Conservation (phyloP, 2,888 invertebrate species). For the Cerceris rybyensis region DNA sequence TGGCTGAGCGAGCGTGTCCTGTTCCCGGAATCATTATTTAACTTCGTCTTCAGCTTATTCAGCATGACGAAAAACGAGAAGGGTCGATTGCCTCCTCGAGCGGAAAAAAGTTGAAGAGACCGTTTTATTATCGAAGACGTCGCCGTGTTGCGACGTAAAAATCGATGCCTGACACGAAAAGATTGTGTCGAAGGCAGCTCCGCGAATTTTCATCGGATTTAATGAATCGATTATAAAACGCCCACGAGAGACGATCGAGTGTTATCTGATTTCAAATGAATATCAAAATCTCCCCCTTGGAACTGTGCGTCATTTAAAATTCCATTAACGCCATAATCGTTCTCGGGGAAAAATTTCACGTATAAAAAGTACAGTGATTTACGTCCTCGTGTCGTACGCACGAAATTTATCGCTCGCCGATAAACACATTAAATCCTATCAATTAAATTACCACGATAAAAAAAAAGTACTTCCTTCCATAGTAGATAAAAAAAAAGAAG, state of each 20-base stretch:
- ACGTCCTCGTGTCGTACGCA: neutral
- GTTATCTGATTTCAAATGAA: neutral
- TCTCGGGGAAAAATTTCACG: no score
- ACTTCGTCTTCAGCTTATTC: constrained; percentile 58
- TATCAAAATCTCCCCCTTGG: neutral
- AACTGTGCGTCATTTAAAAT: no score
- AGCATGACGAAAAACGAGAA: constrained; percentile 33
- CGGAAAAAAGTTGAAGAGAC: constrained; percentile 21
- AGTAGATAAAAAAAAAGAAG: constrained; percentile 19
- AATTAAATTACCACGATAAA: neutral
- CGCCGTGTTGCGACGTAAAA: constrained; percentile 15
- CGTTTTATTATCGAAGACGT: constrained; percentile 32
- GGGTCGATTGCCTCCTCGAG: constrained; percentile 37
- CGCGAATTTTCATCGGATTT: constrained; percentile 19
- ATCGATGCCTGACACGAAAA: constrained; percentile 30
- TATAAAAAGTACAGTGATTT: no score
- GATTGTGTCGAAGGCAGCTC: constrained; percentile 7
- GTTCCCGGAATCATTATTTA: constrained; percentile 50
- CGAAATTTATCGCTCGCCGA: neutral
- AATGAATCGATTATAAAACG: constrained; percentile 21
- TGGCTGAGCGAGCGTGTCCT: constrained; percentile 32
- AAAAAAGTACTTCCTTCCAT: neutral
- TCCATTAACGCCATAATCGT: no score
- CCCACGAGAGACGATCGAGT: neutral
- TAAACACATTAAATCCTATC: neutral